Conservation (phyloP, 2,888 invertebrate genomes). For the Leptogaster cylindrica region DNA sequence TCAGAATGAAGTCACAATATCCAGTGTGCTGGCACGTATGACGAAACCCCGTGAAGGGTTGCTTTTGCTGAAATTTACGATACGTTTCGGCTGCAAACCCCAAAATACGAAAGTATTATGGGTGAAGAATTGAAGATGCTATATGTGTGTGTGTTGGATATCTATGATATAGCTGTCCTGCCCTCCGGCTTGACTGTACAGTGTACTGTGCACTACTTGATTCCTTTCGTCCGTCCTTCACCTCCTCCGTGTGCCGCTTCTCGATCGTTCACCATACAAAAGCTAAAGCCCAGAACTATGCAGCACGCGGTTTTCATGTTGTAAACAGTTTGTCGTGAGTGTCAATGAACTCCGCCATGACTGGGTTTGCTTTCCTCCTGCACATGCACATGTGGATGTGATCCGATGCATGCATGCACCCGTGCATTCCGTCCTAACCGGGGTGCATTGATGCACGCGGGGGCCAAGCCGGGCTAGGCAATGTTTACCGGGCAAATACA, state of each 20-base stretch:
- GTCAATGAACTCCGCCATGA: slow-evolving; percentile 29
- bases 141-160: no score
- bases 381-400: not conserved
- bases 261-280: not conserved
- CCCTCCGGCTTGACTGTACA: not conserved
- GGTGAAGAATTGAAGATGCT: no score
- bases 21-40: no score
- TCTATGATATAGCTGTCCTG: not conserved
- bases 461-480: not conserved
- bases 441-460: no score
- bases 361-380: not conserved
- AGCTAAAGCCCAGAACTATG: not conserved
- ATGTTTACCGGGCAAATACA: slow-evolving; percentile 12
- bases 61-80: no score
- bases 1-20: no score
- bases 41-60: no score
- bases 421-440: not conserved
- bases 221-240: not conserved
- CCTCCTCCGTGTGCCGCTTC: not conserved
- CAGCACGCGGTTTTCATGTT: slow-evolving; percentile 27
- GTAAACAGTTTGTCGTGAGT: slow-evolving; percentile 28
- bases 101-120: no score
- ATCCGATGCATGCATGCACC: not conserved
- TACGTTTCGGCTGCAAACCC: no score
- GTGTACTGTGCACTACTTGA: not conserved